A percentile compares a stretch with the other conserved stretches of the same genome.
phyloP scores from a whole-genome alignment of 1,140 invertebrate genomes.

The Halyomorpha halys region DNA sequence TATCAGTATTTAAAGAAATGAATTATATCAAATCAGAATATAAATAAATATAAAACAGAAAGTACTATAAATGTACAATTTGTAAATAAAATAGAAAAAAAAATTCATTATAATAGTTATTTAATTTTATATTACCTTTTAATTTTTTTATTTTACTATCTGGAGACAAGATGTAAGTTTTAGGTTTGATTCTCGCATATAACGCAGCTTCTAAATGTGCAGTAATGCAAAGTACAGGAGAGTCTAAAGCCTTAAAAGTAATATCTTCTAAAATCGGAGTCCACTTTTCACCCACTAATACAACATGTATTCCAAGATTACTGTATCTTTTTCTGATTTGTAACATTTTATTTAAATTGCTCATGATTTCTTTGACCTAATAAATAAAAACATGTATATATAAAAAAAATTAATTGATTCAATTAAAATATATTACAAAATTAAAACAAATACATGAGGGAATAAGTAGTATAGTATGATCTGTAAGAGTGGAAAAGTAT shows the following conservation, averaged over 20 bases:
- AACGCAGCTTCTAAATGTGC: constrained; percentile 27
- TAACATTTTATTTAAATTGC: constrained; percentile 1
- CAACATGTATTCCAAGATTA: neutral
- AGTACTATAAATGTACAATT: too few relatives aligned
- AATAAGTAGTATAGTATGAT: too few relatives aligned
- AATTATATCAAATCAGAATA: too few relatives aligned
- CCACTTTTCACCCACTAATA: constrained; percentile 21
- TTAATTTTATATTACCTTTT: constrained; percentile 2
- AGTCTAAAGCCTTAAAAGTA: neutral
- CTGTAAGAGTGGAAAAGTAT: too few relatives aligned
- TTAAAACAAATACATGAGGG: too few relatives aligned
- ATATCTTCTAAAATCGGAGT: constrained; percentile 7
- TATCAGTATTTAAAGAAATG: too few relatives aligned
- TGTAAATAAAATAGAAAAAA: too few relatives aligned
- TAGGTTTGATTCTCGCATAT: constrained; percentile 25
- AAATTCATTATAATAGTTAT: too few relatives aligned
- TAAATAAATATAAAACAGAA: too few relatives aligned
- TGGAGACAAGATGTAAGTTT: constrained; percentile 16
- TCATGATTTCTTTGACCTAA: neutral
- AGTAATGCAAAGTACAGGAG: constrained; percentile 25
- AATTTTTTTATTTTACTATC: constrained; percentile 14
- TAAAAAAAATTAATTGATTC: too few relatives aligned
- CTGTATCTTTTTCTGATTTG: constrained; percentile 1
- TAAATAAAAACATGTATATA: neutral
- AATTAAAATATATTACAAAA: too few relatives aligned